Evolutionary conservation across 1,140 invertebrate genomes (phyloP), one percentile per base, ranked within the genome.

Genomic region (Drosophila serrata): DNA sequence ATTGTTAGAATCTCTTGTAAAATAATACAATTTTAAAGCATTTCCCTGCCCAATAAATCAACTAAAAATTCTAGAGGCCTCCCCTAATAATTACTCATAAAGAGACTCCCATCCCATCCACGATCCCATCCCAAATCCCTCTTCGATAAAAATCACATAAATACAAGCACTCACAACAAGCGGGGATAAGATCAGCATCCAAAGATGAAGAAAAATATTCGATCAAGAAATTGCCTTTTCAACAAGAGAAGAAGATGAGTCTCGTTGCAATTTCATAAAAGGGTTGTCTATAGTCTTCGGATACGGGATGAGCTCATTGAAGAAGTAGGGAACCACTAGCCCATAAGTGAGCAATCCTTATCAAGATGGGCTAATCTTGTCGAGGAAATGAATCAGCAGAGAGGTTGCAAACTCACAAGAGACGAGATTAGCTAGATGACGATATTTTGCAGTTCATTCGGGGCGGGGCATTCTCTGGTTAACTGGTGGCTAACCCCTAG

Each of bases 291-390:
- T 29, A 22, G n/a, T 59, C n/a, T n/a, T n/a, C 33, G 40, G 42
- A 31, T 24, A 63, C 48, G 37, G 79, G 67, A 81, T 88, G 84
- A 88, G 84, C 84, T 87, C 84, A 88, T 70, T 68, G 67, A 64
- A 57, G 62, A 65, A 65, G 40, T 60, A 19, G 46, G 27, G 15
- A 24, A 24, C 13, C 13, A 24, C 13, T 8, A 8, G 56, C 61
- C 68, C 79, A 42, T 55, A 87, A 87, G 79, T 74, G 80, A 88
- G 86, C 70, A 78, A 49, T 87, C 72, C 63, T 84, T 87, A 87
- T 87, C 84, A 67, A 64, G 84, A 84, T 88, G 68, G 69, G 62
- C 84, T 87, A 80, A 87, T 88, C 84, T 87, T 31, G 42, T 37
- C 27, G 59, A 37, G 73, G 58, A 88, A 87, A 74, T 87, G 82